phyloP scores from a whole-genome alignment of 1,140 invertebrate genomes.

The Sycophaga agraensis region DNA sequence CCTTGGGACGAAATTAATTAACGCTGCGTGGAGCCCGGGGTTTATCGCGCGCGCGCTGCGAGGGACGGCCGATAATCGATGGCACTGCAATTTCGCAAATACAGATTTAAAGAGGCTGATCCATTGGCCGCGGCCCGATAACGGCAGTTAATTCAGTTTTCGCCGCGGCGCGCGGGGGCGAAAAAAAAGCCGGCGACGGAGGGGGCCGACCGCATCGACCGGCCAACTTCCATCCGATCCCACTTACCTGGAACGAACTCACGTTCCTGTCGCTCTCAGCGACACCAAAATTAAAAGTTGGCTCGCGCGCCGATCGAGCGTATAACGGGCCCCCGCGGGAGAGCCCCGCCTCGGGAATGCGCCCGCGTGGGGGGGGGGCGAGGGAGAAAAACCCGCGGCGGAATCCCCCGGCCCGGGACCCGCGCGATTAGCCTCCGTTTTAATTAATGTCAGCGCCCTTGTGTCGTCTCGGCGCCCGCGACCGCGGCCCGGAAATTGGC shows the following conservation, averaged over 20 bases:
- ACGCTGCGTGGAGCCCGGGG: too few relatives aligned
- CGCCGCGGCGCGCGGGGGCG: background rate
- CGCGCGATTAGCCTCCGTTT: conserved; percentile 15
- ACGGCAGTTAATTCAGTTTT: background rate
- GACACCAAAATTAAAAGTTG: conserved; percentile 25
- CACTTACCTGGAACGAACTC: conserved; percentile 14
- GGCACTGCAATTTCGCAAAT: background rate
- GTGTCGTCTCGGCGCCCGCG: background rate
- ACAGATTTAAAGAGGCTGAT: too few relatives aligned
- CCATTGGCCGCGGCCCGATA: background rate
- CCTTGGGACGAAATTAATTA: too few relatives aligned
- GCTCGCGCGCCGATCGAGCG: conserved; percentile 13
- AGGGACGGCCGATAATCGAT: too few relatives aligned
- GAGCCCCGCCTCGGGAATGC: too few relatives aligned
- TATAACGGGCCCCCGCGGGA: background rate
- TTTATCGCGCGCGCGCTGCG: too few relatives aligned
- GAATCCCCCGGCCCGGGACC: too few relatives aligned
- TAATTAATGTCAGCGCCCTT: conserved; percentile 30
- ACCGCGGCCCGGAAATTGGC: conserved; percentile 27
- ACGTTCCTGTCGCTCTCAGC: conserved; percentile 1
- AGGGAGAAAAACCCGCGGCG: background rate
- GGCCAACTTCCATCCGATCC: background rate
- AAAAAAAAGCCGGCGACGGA: background rate
- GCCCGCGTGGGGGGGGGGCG: background rate
- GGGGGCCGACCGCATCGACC: background rate